phyloP scores from a whole-genome alignment of 2,113 vertebrate genomes.

The Festucalex cinctus region DNA sequence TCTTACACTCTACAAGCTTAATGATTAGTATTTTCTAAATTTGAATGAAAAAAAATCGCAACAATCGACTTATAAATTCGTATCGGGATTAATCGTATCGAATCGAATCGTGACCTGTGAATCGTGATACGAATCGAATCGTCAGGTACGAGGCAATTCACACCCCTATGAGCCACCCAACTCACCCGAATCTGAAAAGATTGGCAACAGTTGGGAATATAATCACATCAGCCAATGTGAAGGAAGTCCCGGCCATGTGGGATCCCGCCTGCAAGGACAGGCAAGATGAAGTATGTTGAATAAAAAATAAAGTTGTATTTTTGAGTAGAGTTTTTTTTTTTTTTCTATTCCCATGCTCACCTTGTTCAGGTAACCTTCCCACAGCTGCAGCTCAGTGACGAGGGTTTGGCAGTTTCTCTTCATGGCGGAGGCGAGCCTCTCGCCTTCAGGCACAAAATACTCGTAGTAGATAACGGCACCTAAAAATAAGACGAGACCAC shows the following conservation, averaged over 20 bases:
- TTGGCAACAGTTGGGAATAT: slow-evolving; percentile 53
- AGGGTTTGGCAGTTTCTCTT: slow-evolving; percentile 64
- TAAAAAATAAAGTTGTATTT: not conserved
- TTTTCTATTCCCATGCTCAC: slow-evolving; percentile 20
- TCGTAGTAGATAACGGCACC: slow-evolving; percentile 56
- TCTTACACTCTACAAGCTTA: too few relatives aligned
- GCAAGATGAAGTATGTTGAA: not conserved
- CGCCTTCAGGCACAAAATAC: slow-evolving; percentile 58
- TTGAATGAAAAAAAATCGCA: too few relatives aligned
- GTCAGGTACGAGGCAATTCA: too few relatives aligned
- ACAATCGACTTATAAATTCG: too few relatives aligned
- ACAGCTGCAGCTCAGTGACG: slow-evolving; percentile 60
- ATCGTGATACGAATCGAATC: too few relatives aligned
- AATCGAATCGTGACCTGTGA: too few relatives aligned
- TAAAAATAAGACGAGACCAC: slow-evolving; percentile 5
- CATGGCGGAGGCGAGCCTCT: slow-evolving; percentile 63
- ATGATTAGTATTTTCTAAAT: too few relatives aligned
- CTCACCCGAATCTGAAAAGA: slow-evolving; percentile 54
- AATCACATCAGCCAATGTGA: slow-evolving; percentile 55
- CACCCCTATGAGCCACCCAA: not conserved
- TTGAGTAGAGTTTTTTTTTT: not conserved
- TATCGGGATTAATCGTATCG: too few relatives aligned
- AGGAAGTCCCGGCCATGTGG: slow-evolving; percentile 43
- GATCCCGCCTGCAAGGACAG: slow-evolving; percentile 22
- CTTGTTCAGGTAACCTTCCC: slow-evolving; percentile 72